Conservation (phyloP, 1,140 invertebrate genomes). For the Diachasmimorpha longicaudata region DNA sequence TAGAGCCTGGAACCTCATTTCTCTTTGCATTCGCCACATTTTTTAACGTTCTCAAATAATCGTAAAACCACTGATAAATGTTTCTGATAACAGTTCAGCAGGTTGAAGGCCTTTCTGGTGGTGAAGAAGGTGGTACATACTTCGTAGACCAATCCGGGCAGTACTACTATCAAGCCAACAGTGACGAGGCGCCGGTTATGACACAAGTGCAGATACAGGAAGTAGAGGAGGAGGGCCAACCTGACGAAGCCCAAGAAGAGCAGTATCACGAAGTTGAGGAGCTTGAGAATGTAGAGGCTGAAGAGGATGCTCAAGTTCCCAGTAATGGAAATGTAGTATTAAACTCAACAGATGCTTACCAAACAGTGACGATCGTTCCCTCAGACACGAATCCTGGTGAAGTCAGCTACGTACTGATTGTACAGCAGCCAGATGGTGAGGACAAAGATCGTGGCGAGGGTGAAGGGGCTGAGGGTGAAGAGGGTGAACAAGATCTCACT, state of each 20-base stretch:
- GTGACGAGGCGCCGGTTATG: constrained; percentile 70
- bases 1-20: too few species aligned
- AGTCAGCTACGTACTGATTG: constrained; percentile 89
- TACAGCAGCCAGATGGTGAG: constrained; percentile 74
- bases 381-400: constrained; percentile 80
- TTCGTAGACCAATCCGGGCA: constrained; percentile 79
- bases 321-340: constrained; percentile 60
- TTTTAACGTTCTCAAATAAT: too few species aligned
- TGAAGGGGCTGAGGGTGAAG: constrained; percentile 66
- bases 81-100: constrained; percentile 49
- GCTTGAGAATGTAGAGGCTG: constrained; percentile 59
- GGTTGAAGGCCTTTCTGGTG: constrained; percentile 65
- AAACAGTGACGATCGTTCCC: constrained; percentile 86
- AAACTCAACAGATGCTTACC: constrained; percentile 72
- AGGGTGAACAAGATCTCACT: constrained; percentile 68
- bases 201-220: constrained; percentile 65
- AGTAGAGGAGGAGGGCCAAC: constrained; percentile 60
- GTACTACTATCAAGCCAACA: constrained; percentile 76
- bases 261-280: constrained; percentile 62
- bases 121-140: constrained; percentile 72
- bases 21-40: too few species aligned
- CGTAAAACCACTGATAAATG: constrained; percentile 16
- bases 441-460: constrained; percentile 63
- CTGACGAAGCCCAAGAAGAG: constrained; percentile 55
- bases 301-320: constrained; percentile 53